A percentile compares a stretch with the other conserved stretches of the same genome.
phyloP scores from a whole-genome alignment of 2,113 vertebrate species.

The Nyctereutes procyonoides region DNA sequence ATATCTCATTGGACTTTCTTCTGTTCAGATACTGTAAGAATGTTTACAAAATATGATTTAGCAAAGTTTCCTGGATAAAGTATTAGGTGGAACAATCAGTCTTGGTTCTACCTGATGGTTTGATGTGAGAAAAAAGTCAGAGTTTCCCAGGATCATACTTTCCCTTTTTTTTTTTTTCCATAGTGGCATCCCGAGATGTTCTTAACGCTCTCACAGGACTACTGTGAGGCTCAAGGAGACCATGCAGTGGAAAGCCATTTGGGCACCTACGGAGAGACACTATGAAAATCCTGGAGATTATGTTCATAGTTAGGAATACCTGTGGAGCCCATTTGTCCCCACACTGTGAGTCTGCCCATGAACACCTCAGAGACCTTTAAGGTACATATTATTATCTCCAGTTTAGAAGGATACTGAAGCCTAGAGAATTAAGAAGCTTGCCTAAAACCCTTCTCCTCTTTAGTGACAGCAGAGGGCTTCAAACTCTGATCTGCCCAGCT shows the following conservation, averaged over 20 bases:
- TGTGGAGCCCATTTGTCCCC: neutral
- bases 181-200: neutral
- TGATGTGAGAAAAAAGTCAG: neutral
- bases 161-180: neutral
- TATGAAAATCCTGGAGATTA: neutral
- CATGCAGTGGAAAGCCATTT: neutral
- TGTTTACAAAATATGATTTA: constrained; percentile 28
- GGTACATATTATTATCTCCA: neutral
- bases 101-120: neutral
- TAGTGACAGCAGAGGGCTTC: neutral
- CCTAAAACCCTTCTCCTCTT: neutral
- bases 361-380: neutral
- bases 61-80: neutral
- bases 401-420: neutral
- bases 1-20: neutral
- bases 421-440: neutral
- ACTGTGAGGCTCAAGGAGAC: neutral
- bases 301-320: neutral
- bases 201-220: neutral
- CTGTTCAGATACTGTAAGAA: neutral
- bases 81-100: neutral
- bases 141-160: neutral
- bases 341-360: neutral
- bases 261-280: neutral
- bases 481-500: neutral